phyloP scores from a whole-genome alignment of 1,140 invertebrate genomes.

The Drosophila oshimai region DNA sequence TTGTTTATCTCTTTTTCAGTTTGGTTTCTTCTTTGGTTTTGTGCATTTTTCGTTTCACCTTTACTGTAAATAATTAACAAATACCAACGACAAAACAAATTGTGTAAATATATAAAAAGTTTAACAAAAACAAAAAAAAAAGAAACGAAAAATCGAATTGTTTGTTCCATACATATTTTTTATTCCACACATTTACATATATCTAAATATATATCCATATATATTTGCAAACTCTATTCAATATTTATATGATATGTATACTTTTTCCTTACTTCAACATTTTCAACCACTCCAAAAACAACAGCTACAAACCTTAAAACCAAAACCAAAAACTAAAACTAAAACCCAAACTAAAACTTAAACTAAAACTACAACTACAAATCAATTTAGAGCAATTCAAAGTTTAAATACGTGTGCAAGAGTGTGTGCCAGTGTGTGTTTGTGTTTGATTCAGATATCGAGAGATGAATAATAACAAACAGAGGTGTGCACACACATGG shows the following conservation, averaged over 20 bases:
- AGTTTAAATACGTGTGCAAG: slow-evolving; percentile 28
- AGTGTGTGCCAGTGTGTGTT: slow-evolving; percentile 9
- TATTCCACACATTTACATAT: slow-evolving; percentile 65
- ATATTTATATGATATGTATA: slow-evolving; percentile 81
- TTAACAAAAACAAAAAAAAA: slow-evolving; percentile 26
- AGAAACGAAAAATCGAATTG: slow-evolving; percentile 63
- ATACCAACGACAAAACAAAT: slow-evolving; percentile 37
- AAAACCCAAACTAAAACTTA: slow-evolving; percentile 34
- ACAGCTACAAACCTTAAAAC: slow-evolving; percentile 40
- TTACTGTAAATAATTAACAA: slow-evolving; percentile 78
- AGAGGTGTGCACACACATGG: slow-evolving; percentile 34
- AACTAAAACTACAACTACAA: slow-evolving; percentile 41
- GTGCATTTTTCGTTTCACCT: slow-evolving; percentile 47
- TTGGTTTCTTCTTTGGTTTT: slow-evolving; percentile 62
- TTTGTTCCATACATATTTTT: slow-evolving; percentile 65
- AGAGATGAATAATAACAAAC: slow-evolving; percentile 47
- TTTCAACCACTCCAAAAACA: slow-evolving; percentile 59
- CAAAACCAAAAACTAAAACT: slow-evolving; percentile 28
- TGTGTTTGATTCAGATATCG: slow-evolving; percentile 26
- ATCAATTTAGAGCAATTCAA: slow-evolving; percentile 53
- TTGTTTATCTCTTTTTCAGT: slow-evolving; percentile 46
- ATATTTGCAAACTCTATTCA: slow-evolving; percentile 77
- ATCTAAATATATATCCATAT: slow-evolving; percentile 67
- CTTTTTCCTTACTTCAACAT: slow-evolving; percentile 67
- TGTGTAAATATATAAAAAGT: slow-evolving; percentile 72